phyloP scores from a whole-genome alignment of 2,113 vertebrate species.

The Charadrius vociferus region DNA sequence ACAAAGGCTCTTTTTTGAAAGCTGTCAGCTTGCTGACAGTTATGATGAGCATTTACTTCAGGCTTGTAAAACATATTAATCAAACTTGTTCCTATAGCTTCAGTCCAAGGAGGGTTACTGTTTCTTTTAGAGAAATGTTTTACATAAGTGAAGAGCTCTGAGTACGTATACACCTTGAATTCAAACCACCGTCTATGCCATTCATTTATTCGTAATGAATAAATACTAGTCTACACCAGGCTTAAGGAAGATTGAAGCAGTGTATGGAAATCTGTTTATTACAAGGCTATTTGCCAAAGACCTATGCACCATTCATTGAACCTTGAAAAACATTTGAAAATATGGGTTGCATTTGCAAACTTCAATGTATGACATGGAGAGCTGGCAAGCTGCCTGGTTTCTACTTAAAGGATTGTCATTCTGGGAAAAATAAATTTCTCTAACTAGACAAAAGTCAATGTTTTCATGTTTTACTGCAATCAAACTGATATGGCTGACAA shows the following conservation, averaged over 20 bases:
- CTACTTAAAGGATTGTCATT: slow-evolving; percentile 89
- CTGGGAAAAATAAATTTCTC: slow-evolving; percentile 90
- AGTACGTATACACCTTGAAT: slow-evolving; percentile 13
- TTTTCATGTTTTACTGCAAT: slow-evolving; percentile 90
- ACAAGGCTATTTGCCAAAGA: slow-evolving; percentile 70
- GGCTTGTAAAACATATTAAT: slow-evolving; percentile 80
- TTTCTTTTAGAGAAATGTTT: slow-evolving; percentile 68
- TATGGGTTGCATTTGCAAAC: slow-evolving; percentile 80
- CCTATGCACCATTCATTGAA: slow-evolving; percentile 62
- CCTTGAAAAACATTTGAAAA: slow-evolving; percentile 80
- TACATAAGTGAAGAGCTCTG: slow-evolving; percentile 44
- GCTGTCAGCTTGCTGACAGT: slow-evolving; percentile 76
- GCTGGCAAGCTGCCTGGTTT: slow-evolving; percentile 84
- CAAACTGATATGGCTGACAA: slow-evolving; percentile 85
- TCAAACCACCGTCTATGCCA: not conserved
- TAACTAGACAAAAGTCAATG: slow-evolving; percentile 87
- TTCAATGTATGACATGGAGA: slow-evolving; percentile 78
- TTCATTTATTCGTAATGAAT: slow-evolving; percentile 39
- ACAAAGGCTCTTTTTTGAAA: slow-evolving; percentile 74
- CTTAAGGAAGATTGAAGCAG: slow-evolving; percentile 58
- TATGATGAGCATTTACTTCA: slow-evolving; percentile 78
- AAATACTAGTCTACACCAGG: slow-evolving; percentile 9
- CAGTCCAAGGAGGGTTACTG: slow-evolving; percentile 68
- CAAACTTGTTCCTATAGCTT: slow-evolving; percentile 68
- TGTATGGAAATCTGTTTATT: slow-evolving; percentile 73